Conservation (phyloP, 2,797 vertebrate genomes). For the Enteromius fasciolatus region DNA sequence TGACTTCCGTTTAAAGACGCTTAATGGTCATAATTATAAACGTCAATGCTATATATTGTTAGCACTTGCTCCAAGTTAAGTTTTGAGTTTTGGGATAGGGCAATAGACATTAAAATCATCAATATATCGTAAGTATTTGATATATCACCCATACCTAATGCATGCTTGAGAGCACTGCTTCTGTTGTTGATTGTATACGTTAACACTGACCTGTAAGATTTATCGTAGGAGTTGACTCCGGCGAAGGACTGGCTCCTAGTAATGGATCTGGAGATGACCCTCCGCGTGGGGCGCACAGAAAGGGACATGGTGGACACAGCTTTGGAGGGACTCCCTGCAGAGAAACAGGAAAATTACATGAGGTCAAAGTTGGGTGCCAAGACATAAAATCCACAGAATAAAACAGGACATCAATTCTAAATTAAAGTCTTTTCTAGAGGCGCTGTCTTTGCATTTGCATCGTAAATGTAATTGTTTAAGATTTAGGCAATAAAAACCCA, state of each 20-base stretch:
- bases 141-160: neutral
- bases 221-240: constrained; percentile 91
- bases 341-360: constrained; percentile 29
- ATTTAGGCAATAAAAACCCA: constrained; percentile 20
- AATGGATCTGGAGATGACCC: constrained; percentile 84
- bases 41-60: neutral
- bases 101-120: neutral
- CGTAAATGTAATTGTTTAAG: neutral
- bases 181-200: neutral
- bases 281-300: constrained; percentile 87
- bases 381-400: neutral
- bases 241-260: constrained; percentile 97
- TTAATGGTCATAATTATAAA: constrained; percentile 15
- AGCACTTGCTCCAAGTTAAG: neutral
- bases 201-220: constrained; percentile 82
- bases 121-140: neutral
- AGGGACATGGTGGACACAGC: constrained; percentile 94
- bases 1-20: constrained; percentile 38
- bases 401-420: neutral
- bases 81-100: neutral
- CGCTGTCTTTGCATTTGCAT: neutral
- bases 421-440: neutral
- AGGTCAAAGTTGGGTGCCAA: neutral
- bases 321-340: constrained; percentile 87
- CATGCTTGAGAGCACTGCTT: neutral